Conservation (phyloP, 2,113 vertebrate species). For the Calonectris borealis region DNA sequence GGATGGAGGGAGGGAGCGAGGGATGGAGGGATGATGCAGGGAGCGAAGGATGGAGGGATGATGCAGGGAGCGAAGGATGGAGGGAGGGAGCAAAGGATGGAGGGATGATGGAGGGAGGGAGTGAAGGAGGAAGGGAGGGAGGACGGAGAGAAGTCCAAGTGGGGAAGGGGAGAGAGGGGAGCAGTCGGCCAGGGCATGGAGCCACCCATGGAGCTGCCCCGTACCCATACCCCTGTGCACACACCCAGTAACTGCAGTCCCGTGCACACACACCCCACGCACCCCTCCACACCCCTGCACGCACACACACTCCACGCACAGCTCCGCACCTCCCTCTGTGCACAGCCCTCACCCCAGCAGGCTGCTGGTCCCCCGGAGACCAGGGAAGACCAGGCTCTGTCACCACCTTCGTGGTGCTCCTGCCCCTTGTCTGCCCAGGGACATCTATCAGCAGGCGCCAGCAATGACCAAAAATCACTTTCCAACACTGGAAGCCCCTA, state of each 20-base stretch:
- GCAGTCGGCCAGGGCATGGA: background rate
- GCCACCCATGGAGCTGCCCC: background rate
- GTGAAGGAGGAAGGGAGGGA: background rate
- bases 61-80: no score
- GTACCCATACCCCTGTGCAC: background rate
- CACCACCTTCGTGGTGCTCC: background rate
- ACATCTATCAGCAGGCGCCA: background rate
- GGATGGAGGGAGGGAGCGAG: no score
- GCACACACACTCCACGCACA: no score
- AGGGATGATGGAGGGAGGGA: background rate
- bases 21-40: no score
- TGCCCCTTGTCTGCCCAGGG: background rate
- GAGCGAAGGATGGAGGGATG: no score
- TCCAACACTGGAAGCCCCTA: background rate
- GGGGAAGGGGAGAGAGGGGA: background rate
- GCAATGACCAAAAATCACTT: background rate
- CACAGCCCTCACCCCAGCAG: background rate
- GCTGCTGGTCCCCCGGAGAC: no score
- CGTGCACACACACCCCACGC: background rate
- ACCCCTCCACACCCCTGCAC: no score
- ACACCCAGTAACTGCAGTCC: background rate
- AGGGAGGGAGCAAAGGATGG: no score
- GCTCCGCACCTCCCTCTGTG: no score
- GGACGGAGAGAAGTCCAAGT: background rate
- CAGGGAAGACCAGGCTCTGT: background rate